Percentiles rank a stretch among this genome's conserved stretches.
These are phyloP conservation scores for Diarsia dahlii DNA, from an alignment of 2,888 invertebrate species.

Conservation along the genomic window DNA sequence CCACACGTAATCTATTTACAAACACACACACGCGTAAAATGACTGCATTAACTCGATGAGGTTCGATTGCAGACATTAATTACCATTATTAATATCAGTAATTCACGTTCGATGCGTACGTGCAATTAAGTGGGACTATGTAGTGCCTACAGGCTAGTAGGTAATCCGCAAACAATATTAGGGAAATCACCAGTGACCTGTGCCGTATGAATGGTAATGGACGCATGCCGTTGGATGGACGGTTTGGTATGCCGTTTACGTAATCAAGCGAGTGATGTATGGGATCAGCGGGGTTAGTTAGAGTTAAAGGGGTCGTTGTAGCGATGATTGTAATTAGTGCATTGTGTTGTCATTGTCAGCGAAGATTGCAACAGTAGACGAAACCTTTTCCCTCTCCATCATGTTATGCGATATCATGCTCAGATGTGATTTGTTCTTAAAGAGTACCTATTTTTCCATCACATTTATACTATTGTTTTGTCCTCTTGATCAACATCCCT, in stretches of 20 bases:
- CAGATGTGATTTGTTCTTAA: neutral
- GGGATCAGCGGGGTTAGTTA: neutral
- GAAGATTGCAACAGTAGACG: neutral
- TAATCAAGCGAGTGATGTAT: constrained; percentile 47
- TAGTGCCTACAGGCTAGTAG: constrained; percentile 36
- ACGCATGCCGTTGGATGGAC: constrained; percentile 47
- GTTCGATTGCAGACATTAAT: constrained; percentile 78
- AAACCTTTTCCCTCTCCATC: neutral
- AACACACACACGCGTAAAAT: constrained; percentile 56
- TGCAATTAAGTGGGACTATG: constrained; percentile 70
- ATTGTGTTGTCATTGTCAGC: neutral
- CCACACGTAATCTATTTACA: constrained; percentile 55
- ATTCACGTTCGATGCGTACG: constrained; percentile 70
- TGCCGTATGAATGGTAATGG: constrained; percentile 65
- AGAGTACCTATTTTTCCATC: neutral
- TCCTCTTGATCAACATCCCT: neutral
- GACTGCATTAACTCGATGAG: constrained; percentile 61
- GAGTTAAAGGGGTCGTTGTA: neutral
- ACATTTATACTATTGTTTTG: neutral
- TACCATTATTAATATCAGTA: constrained; percentile 75
- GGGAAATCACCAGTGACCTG: constrained; percentile 71
- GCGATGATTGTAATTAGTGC: neutral
- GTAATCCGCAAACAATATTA: constrained; percentile 77
- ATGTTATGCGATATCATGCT: neutral
- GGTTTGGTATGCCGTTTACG: constrained; percentile 36